Conservation (phyloP, 2,113 vertebrate genomes). For the Cercocebus atys region DNA sequence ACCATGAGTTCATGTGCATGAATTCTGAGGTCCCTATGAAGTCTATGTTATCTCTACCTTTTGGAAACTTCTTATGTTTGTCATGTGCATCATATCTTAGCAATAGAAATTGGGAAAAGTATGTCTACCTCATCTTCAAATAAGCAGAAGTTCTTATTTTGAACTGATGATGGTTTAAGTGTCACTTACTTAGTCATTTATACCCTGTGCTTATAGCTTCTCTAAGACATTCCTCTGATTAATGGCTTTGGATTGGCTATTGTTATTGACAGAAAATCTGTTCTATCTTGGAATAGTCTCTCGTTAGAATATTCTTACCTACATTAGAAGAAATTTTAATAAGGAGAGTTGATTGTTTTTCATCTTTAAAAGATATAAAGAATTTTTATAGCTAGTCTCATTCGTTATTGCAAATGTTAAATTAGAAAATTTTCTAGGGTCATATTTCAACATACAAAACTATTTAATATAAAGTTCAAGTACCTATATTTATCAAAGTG, state of each 20-base stretch:
- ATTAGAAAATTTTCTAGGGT: slow-evolving; percentile 49
- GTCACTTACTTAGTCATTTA: not conserved
- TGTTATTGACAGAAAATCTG: not conserved
- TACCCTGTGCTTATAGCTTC: no score
- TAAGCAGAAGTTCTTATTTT: not conserved
- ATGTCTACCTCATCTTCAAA: not conserved
- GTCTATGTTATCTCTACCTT: not conserved
- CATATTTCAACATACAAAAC: slow-evolving; percentile 26
- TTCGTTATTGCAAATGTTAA: slow-evolving; percentile 40
- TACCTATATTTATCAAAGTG: slow-evolving; percentile 32
- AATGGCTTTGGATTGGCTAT: not conserved
- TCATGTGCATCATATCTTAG: not conserved
- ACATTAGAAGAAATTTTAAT: not conserved
- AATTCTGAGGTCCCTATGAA: not conserved
- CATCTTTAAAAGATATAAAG: not conserved
- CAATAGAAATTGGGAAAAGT: not conserved
- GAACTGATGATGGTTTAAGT: not conserved
- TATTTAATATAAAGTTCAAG: not conserved
- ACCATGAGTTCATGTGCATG: not conserved
- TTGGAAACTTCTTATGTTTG: not conserved
- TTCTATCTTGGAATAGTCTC: no score
- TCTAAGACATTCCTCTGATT: not conserved
- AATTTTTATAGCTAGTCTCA: not conserved
- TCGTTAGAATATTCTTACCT: not conserved
- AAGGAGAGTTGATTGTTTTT: not conserved